Evolutionary conservation across 2,797 vertebrate species (phyloP), one percentile per base, ranked within the genome.

Genomic region (Cuculus canorus): DNA sequence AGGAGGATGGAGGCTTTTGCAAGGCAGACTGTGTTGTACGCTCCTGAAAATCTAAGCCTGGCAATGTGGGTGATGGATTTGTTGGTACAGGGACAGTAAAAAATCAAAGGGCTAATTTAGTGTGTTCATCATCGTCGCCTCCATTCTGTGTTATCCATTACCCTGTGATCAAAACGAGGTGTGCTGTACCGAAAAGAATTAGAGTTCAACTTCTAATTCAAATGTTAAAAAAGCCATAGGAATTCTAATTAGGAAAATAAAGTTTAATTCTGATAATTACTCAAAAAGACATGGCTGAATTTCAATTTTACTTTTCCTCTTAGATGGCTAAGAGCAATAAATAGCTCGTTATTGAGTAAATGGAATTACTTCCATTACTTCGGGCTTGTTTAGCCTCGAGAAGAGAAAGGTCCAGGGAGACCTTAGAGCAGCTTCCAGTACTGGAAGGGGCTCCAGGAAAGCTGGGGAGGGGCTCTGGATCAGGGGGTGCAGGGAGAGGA

Each of bases 311-410:
- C 83, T 60, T 90, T 94, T 96, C 79, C 85, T 94, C 72, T 87
- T 76, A 86, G 70, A 54, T 59, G 61, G 84, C 90, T 84, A 87
- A 96, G 83, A 90, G 75, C 92, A 93, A 92, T 61, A 85, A 97
- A 66, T 63, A 94, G 96, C 95, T 97, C 24, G 19, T 87, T 96
- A 91, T 82, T 63, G 75, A 93, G 92, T 95, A 97, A 97, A 92
- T 87, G 86, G 91, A 43, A 43, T 43, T 43, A 43, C 41, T 43
- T 43, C 41, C 41, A 43, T 43, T 43, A 43, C 41, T 43, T 43
- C 43, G 17, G 41, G 41, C 41, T 43, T 43, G 41, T 43, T 43
- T 13, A 43, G 41, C 41, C 41, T 43, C 41, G 41, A 43, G 41
- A 43, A 17, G 41, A 43, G 41, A 43, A 43, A 41, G 41, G 41